Base-by-base conservation (phyloP, 1,140 invertebrate species). In the Brachionus plicatilis region DNA sequence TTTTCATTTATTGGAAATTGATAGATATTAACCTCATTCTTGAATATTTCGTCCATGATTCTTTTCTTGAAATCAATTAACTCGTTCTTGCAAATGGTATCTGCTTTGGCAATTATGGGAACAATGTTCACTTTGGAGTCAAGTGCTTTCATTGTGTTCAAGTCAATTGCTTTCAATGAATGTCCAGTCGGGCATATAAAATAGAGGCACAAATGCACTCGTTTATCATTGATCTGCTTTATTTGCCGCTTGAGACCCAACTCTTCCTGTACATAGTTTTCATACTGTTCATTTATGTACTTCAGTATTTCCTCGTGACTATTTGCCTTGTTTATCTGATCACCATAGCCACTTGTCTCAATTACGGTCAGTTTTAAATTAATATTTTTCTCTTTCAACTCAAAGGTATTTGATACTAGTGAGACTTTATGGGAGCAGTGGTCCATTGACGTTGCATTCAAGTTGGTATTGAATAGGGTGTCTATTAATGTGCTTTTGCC, bases 401-500 rank as follows among this genome's bases (percentile, higher is more conserved):
- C 91, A 89, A 98, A 99, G 4, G 95, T 97, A 87, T 98, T 95
- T 95, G 93, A 90, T 97, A 96, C 82, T 66, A 99, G 92, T 88
- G 97, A 97, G 0, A 99, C 97, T 60, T 94, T 93, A 2, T 95
- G 94, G 82, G 96, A 90, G 88, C 93, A 94, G 91, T 98, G 96
- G 12, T 94, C 94, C 87, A 94, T 95, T 37, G 94, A 94, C 17
- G 92, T 93, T 0, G 96, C 96, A 88, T 97, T 95, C 89, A 99
- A 98, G 89, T 94, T 96, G 17, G 96, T 99, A 88, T 99, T 99
- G 89, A 99, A 99, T 27, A 99, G 90, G 0, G 97, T 98, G 90
- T 99, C 97, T 94, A 99, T 98, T 78, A 99, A 91, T 0, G 98
- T 99, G 0, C 96, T 98, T 90, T 99, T 99, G 6, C 98, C 98